Conservation (phyloP, 2,113 vertebrate species). For the Catharus bicknelli region DNA sequence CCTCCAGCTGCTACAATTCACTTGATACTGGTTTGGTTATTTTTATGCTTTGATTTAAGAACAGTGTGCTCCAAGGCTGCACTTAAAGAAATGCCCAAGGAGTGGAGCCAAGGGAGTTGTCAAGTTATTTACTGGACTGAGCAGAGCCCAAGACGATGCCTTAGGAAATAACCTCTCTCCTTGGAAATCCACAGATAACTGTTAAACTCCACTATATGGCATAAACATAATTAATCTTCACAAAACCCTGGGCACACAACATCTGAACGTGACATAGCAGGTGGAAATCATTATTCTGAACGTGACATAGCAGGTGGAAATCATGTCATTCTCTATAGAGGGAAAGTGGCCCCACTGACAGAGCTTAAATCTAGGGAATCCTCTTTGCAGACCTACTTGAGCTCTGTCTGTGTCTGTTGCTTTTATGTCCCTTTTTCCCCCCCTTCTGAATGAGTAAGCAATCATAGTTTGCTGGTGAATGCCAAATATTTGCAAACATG, state of each 20-base stretch:
- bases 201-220: not conserved
- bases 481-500: not conserved
- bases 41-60: conserved; percentile 50
- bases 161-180: conserved; percentile 19
- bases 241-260: not conserved
- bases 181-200: not conserved
- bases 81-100: conserved; percentile 4
- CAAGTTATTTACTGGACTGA: not conserved
- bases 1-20: conserved; percentile 12
- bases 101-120: not conserved
- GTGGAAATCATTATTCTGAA: not conserved
- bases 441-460: not conserved
- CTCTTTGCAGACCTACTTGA: not conserved
- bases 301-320: not conserved
- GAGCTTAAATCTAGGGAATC: not conserved
- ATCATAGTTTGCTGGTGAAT: not conserved
- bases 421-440: not conserved
- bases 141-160: not conserved
- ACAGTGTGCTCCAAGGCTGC: not conserved
- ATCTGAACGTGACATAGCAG: not conserved
- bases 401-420: not conserved
- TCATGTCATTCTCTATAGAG: not conserved
- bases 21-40: conserved; percentile 23
- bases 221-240: not conserved
- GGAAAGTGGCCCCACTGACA: not conserved